Evolutionary conservation across 1,140 invertebrate species (phyloP).

Genomic region (Teleopsis dalmanni): DNA sequence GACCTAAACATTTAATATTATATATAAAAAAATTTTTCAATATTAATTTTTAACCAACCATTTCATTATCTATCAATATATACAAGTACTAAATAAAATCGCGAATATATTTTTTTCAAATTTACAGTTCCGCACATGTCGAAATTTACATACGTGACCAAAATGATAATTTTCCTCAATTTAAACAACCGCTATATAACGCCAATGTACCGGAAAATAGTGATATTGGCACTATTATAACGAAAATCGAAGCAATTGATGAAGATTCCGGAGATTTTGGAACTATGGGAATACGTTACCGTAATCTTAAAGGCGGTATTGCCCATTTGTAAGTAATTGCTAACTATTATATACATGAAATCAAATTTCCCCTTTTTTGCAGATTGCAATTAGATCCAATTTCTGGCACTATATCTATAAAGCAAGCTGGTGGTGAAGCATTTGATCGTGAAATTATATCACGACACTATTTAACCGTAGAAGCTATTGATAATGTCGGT

Average conservation of each 20-base stretch:
- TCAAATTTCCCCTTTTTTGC: background rate
- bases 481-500: conserved; percentile 81
- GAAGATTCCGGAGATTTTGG: conserved; percentile 80
- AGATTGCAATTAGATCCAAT: conserved; percentile 75
- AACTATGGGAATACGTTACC: conserved; percentile 80
- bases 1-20: too few relatives aligned
- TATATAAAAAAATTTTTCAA: background rate
- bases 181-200: conserved; percentile 69
- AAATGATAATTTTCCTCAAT: conserved; percentile 92
- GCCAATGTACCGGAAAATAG: conserved; percentile 78
- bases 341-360: background rate
- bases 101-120: too few relatives aligned
- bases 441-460: conserved; percentile 84
- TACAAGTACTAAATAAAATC: background rate
- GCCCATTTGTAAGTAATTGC: conserved; percentile 69
- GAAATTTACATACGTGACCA: conserved; percentile 80
- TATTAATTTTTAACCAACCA: background rate
- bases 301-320: conserved; percentile 63
- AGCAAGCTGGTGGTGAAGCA: conserved; percentile 58
- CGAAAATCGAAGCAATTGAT: conserved; percentile 74
- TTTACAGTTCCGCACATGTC: conserved; percentile 66
- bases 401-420: conserved; percentile 76
- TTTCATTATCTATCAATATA: too few relatives aligned
- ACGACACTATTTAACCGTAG: conserved; percentile 82
- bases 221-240: conserved; percentile 69